These are phyloP conservation scores for Cactoblastis cactorum DNA, from an alignment of 2,888 invertebrate genomes.

Conservation along the genomic window DNA sequence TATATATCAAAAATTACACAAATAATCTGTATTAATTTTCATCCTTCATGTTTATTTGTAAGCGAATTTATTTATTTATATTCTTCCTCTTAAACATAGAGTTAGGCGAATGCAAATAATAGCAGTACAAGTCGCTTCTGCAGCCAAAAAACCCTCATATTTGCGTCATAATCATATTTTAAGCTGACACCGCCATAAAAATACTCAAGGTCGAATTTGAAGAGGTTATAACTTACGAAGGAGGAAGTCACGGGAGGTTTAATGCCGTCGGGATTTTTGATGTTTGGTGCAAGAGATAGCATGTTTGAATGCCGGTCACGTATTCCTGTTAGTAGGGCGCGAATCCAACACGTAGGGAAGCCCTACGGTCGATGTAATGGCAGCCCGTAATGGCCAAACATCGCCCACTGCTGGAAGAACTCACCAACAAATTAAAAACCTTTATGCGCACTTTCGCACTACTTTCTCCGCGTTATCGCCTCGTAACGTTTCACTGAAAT, in stretches of 20 bases:
- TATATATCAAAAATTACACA: no score
- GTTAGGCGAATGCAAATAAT: neutral
- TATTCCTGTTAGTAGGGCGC: slow-evolving; percentile 69
- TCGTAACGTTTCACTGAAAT: slow-evolving; percentile 30
- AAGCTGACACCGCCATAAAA: slow-evolving; percentile 8
- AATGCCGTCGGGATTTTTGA: slow-evolving; percentile 26
- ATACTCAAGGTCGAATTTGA: slow-evolving; percentile 12
- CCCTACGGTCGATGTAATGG: slow-evolving; percentile 68
- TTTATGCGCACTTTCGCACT: slow-evolving; percentile 43
- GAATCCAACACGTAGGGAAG: slow-evolving; percentile 63
- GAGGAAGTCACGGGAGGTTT: slow-evolving; percentile 27
- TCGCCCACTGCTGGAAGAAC: slow-evolving; percentile 44
- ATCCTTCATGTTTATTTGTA: no score
- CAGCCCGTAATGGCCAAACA: slow-evolving; percentile 59
- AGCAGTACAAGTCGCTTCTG: neutral
- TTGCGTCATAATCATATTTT: neutral
- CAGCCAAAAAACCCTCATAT: neutral
- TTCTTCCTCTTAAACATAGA: neutral
- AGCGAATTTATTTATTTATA: no score
- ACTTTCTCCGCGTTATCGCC: slow-evolving; percentile 34
- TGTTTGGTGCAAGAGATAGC: slow-evolving; percentile 37
- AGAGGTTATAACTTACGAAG: slow-evolving; percentile 13
- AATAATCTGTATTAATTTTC: no score
- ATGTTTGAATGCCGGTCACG: slow-evolving; percentile 50
- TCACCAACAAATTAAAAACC: slow-evolving; percentile 70